phyloP scores from a whole-genome alignment of 2,113 vertebrate genomes.

The Charina bottae region DNA sequence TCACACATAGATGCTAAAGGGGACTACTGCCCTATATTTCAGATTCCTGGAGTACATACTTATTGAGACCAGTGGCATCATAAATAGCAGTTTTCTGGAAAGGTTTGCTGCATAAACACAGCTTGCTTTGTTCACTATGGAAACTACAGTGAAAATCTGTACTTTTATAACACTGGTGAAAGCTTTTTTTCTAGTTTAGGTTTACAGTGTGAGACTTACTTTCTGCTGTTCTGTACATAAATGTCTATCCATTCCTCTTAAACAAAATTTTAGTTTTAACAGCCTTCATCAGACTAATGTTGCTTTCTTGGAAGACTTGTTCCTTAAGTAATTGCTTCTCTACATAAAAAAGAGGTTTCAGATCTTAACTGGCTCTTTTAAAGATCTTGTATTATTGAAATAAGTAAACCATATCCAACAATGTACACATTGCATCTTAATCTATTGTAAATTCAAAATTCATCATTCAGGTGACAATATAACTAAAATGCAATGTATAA shows the following conservation, averaged over 20 bases:
- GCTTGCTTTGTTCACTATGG: neutral
- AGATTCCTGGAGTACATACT: neutral
- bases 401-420: neutral
- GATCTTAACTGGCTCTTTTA: neutral
- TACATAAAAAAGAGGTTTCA: neutral
- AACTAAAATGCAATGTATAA: neutral
- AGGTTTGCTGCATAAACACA: neutral
- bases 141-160: neutral
- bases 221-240: neutral
- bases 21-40: neutral
- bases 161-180: neutral
- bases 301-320: neutral
- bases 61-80: neutral
- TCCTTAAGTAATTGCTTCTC: neutral
- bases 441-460: neutral
- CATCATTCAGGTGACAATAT: neutral
- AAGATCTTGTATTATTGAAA: neutral
- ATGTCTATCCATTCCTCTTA: neutral
- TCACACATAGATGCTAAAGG: neutral
- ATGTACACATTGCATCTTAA: neutral
- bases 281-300: neutral
- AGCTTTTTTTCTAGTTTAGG: neutral
- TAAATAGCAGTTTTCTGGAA: neutral
- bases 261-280: neutral
- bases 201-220: neutral